Conservation (phyloP, 1,140 invertebrate species). For the Ladona fulva region DNA sequence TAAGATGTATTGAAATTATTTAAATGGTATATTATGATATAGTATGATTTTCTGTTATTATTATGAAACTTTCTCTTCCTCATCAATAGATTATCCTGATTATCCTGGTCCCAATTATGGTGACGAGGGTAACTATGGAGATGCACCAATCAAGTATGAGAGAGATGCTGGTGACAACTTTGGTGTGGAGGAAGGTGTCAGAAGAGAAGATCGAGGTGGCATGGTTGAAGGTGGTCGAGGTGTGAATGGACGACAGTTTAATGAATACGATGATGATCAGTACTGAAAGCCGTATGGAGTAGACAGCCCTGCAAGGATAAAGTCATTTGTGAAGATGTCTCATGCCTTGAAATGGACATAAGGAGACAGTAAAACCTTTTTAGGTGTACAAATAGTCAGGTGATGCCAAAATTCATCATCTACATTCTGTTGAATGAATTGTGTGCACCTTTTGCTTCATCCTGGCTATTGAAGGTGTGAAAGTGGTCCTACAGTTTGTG, state of each 20-base stretch:
- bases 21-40: no score
- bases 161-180: background rate
- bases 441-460: background rate
- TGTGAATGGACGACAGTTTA: background rate
- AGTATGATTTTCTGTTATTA: no score
- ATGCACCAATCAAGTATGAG: slow-evolving; percentile 52
- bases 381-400: no score
- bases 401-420: background rate
- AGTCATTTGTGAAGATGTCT: no score
- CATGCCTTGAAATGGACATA: no score
- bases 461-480: background rate
- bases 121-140: slow-evolving; percentile 41
- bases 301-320: no score
- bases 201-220: background rate
- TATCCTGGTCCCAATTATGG: slow-evolving; percentile 39
- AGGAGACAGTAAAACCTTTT: no score
- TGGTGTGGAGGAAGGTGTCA: background rate
- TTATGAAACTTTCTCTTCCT: background rate
- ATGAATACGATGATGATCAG: background rate
- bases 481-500: no score
- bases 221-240: background rate
- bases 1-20: no score
- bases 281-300: background rate
- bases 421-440: background rate
- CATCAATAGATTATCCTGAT: slow-evolving; percentile 48